A percentile compares a stretch with the other conserved stretches of the same genome.
phyloP scores from a whole-genome alignment of 2,113 vertebrate genomes.

The Macquaria australasica region DNA sequence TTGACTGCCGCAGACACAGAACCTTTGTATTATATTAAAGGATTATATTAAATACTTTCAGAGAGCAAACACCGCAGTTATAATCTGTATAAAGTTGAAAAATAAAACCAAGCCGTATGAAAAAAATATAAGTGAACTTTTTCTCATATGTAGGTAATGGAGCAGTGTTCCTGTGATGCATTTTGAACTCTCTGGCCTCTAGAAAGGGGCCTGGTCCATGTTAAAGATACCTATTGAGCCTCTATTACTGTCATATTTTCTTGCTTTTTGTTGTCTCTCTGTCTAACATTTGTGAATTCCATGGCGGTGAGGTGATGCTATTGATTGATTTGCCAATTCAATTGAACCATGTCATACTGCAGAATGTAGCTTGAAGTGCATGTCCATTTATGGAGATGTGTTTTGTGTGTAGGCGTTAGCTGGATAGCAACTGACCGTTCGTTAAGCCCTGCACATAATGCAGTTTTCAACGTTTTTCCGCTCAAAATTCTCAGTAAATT shows the following conservation, averaged over 20 bases:
- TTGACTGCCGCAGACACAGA: constrained; percentile 13
- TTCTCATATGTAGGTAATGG: constrained; percentile 18
- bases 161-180: background rate
- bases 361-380: constrained; percentile 14
- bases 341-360: constrained; percentile 37
- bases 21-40: constrained; percentile 38
- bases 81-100: constrained; percentile 16
- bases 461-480: background rate
- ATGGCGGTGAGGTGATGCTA: constrained; percentile 29
- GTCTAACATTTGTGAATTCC: constrained; percentile 20
- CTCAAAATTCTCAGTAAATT: background rate
- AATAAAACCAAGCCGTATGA: constrained; percentile 16
- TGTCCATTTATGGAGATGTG: constrained; percentile 53
- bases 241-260: background rate
- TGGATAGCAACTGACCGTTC: background rate
- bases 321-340: constrained; percentile 52
- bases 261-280: constrained; percentile 20
- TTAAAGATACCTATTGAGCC: constrained; percentile 19
- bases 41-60: constrained; percentile 39
- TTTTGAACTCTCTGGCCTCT: constrained; percentile 19
- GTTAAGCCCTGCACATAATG: background rate
- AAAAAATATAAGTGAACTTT: constrained; percentile 10
- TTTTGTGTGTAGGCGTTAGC: constrained; percentile 1
- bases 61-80: background rate
- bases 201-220: constrained; percentile 20